phyloP scores from a whole-genome alignment of 2,797 vertebrate species.

The Sparus aurata region DNA sequence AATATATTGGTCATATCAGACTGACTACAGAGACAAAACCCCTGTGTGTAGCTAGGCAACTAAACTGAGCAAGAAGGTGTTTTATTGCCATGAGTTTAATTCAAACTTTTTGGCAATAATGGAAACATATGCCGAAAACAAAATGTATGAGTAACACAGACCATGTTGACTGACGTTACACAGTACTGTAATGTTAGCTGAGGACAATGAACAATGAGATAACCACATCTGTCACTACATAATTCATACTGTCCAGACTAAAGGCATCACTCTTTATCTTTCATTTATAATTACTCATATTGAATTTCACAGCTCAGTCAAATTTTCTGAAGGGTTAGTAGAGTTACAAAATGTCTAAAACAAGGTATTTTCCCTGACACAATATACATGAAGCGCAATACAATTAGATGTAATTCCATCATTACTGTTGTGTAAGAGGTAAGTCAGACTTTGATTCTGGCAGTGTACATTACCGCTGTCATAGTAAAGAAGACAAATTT shows the following conservation, averaged over 20 bases:
- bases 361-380: no score
- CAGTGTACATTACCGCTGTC: conserved; percentile 2
- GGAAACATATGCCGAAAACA: not conserved
- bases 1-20: not conserved
- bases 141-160: not conserved
- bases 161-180: not conserved
- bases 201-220: not conserved
- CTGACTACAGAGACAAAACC: not conserved
- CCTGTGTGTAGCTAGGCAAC: not conserved
- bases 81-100: not conserved
- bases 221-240: not conserved
- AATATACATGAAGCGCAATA: not conserved
- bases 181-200: not conserved
- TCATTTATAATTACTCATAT: not conserved
- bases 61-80: not conserved
- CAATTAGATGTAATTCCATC: not conserved
- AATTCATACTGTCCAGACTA: not conserved
- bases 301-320: not conserved
- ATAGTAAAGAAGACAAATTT: not conserved
- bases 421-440: not conserved
- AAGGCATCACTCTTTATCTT: not conserved
- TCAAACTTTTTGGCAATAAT: not conserved
- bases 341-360: no score
- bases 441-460: not conserved
- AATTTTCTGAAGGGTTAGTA: not conserved